phyloP scores from a whole-genome alignment of 37 sponge, comb jelly and placozoan genomes.

The Oopsacas minuta region DNA sequence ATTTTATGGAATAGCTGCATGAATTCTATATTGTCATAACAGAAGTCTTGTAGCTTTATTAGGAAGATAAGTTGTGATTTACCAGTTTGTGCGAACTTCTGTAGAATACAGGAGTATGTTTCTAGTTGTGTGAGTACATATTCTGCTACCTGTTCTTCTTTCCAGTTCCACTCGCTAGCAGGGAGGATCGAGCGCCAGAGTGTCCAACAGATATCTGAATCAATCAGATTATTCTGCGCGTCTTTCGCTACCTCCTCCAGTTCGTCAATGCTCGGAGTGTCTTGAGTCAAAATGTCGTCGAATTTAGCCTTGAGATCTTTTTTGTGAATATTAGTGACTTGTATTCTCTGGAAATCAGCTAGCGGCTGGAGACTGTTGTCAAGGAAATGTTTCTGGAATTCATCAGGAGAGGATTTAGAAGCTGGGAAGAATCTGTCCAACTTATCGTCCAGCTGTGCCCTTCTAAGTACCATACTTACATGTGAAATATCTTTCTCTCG shows the following conservation, averaged over 20 bases:
- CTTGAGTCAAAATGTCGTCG: neutral
- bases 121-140: constrained; percentile 40
- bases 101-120: constrained; percentile 31
- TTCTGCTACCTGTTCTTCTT: constrained; percentile 69
- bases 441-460: constrained; percentile 42
- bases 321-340: neutral
- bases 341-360: constrained; percentile 33
- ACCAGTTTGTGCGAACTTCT: constrained; percentile 58
- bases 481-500: constrained; percentile 53
- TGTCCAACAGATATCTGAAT: neutral
- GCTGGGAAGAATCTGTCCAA: constrained; percentile 42
- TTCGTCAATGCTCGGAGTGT: neutral
- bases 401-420: constrained; percentile 27
- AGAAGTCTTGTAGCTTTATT: constrained; percentile 81
- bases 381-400: constrained; percentile 62
- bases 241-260: neutral
- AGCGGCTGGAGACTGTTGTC: constrained; percentile 30
- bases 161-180: constrained; percentile 68
- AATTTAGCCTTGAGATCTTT: neutral
- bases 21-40: constrained; percentile 77
- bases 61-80: constrained; percentile 63
- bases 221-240: neutral
- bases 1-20: constrained; percentile 82
- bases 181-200: constrained; percentile 62
- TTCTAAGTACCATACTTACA: constrained; percentile 44